Base-by-base conservation (phyloP, 53 echinoderm and acorn worm species). In the Apostichopus leukothele region DNA sequence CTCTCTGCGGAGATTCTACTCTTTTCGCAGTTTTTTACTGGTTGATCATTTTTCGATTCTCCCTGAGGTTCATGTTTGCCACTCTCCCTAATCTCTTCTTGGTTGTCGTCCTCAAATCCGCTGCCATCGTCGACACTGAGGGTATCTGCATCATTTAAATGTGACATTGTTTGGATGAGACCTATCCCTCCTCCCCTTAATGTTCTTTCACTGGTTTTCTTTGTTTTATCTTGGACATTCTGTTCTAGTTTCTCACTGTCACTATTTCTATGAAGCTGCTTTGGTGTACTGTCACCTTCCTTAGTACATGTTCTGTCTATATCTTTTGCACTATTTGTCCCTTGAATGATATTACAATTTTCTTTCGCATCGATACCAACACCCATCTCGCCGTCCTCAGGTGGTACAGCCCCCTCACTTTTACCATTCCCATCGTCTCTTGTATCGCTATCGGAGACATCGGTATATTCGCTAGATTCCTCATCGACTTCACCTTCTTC, bases 401-500 rank as follows among this genome's bases (percentile, higher is more conserved):
- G 4, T 4, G 26, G 20, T 20, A 1, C 9, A 18, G 11, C 76
- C 7, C 52, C n/a, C 23, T 9, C 83, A 13, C 60, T 25, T 51
- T 4, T 23, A 51, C 12, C 57, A 55, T 26, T 86, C 19, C 22
- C 16, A 19, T 7, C 9, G 13, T 80, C 52, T 21, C 50, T 50
- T 7, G n/a, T 10, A 73, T 60, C 87, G 53, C 87, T 27, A 1
- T 75, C 88, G 60, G 55, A 57, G n/a, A 7, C 89, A 25, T 89
- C 81, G 23, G 68, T 73, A 9, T 77, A 77, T 12, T 89, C 89
- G 53, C 80, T 81, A 20, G 81, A 80, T 81, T 22, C 81, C 27
- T 86, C 86, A 10, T 55, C 78, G 13, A 87, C 77, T 68, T 86
- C 59, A 10, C 87, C 77, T 78, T 90, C 76, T 75, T 89, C 68